Base-by-base conservation (phyloP, 35 echinoderm and acorn worm species). In the Strongylocentrotus purpuratus region DNA sequence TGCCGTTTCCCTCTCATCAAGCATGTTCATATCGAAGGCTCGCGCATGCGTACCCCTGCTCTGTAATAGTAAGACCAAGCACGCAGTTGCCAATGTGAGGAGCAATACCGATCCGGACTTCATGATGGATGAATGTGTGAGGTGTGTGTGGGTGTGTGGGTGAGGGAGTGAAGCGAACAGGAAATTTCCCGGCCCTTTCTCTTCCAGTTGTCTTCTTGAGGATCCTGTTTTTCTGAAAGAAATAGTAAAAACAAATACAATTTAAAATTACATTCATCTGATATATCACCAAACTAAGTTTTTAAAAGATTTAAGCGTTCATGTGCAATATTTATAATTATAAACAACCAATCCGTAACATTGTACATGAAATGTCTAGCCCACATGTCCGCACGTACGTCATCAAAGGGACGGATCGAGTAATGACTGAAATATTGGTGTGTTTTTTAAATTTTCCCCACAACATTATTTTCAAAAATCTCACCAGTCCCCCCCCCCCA, bases 41-140 rank as follows among this genome's bases (percentile, higher is more conserved):
- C 91, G 41, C 91, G 91, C 91, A 55, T 92, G 91, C 47, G 91
- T 55, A 55, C 47, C 11, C 47, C 32, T 92, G 48, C 91, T 92
- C 47, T 92, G 91, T 92, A 92, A 92, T 55, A 92, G 91, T 92
- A 92, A 92, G 91, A 92, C 91, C 47, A 92, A 46, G 91, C 91
- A 92, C 47, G 91, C 91, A 4, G 91, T 92, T 46, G 91, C 91
- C 45, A 92, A 92, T 31, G 91, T 92, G 91, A 92, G 45, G 47
- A 92, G 47, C 91, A 92, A 55, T 92, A 92, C 91, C 50, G 91
- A 92, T 52, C 91, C 91, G n/a, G 91, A 92, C 46, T 92, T 92
- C 91, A 92, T 92, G 91, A 52, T 92, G 91, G 91, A 46, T 92
- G 48, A 48, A 55, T 92, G 2, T 88, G 33, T 70, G 18, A 22